These are phyloP conservation scores for Epiblema foenella DNA, from an alignment of 2,888 invertebrate species.

Conservation along the genomic window DNA sequence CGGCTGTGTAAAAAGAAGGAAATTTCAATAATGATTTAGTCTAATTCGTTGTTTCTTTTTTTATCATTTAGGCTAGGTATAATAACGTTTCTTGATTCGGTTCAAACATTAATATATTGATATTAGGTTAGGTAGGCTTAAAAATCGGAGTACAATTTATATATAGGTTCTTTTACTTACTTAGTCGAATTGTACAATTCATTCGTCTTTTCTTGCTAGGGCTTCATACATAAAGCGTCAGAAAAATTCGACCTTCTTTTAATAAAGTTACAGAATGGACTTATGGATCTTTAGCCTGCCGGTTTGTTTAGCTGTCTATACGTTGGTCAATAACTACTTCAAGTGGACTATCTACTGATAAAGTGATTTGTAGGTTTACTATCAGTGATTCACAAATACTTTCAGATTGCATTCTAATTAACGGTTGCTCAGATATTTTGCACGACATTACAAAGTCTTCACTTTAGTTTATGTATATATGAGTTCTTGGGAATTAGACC, in stretches of 20 bases:
- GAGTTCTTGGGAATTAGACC: too few relatives aligned
- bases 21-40: neutral
- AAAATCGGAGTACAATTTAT: neutral
- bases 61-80: neutral
- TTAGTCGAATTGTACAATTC: neutral
- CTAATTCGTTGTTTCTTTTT: neutral
- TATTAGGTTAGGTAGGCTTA: too few relatives aligned
- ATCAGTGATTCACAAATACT: slow-evolving; percentile 15
- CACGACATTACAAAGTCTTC: neutral
- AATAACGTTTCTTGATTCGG: slow-evolving; percentile 2
- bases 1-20: too few relatives aligned
- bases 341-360: slow-evolving; percentile 16
- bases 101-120: too few relatives aligned
- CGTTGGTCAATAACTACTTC: neutral
- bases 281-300: too few relatives aligned
- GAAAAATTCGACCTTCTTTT: too few relatives aligned
- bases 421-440: neutral
- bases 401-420: neutral
- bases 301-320: too few relatives aligned
- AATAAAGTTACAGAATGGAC: too few relatives aligned
- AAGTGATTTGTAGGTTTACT: neutral
- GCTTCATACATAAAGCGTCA: too few relatives aligned
- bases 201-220: neutral
- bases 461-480: neutral
- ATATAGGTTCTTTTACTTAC: too few relatives aligned